Conservation (phyloP, 2,888 invertebrate species). For the Microplitis deprimator region DNA sequence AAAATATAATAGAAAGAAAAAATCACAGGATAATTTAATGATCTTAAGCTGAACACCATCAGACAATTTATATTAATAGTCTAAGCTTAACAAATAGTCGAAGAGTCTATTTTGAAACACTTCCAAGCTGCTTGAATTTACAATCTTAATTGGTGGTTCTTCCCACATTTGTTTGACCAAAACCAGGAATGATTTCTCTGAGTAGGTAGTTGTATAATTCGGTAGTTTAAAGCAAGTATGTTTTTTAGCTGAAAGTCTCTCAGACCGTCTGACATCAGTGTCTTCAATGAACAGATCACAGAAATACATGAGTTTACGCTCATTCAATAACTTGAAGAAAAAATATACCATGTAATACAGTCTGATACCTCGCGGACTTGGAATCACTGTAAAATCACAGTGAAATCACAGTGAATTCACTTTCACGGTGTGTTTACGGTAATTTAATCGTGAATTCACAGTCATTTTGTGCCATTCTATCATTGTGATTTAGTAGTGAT, state of each 20-base stretch:
- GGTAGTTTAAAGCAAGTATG: background rate
- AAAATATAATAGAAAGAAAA: too few species aligned
- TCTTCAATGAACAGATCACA: background rate
- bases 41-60: background rate
- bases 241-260: background rate
- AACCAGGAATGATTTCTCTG: background rate
- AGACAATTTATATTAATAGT: background rate
- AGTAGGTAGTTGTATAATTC: background rate
- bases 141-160: background rate
- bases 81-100: background rate
- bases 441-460: too few species aligned
- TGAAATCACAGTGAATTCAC: too few species aligned
- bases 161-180: background rate
- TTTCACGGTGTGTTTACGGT: too few species aligned
- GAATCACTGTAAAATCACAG: too few species aligned
- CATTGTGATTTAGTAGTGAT: too few species aligned
- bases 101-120: background rate
- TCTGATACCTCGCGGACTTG: too few species aligned
- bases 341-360: too few species aligned
- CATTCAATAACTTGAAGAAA: too few species aligned
- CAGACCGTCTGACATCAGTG: background rate
- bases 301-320: too few species aligned
- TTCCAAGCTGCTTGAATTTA: background rate
- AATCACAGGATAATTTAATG: background rate
- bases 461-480: too few species aligned